Evolutionary conservation across 2,888 invertebrate species (phyloP).

Genomic region (Diarsia rubi): DNA sequence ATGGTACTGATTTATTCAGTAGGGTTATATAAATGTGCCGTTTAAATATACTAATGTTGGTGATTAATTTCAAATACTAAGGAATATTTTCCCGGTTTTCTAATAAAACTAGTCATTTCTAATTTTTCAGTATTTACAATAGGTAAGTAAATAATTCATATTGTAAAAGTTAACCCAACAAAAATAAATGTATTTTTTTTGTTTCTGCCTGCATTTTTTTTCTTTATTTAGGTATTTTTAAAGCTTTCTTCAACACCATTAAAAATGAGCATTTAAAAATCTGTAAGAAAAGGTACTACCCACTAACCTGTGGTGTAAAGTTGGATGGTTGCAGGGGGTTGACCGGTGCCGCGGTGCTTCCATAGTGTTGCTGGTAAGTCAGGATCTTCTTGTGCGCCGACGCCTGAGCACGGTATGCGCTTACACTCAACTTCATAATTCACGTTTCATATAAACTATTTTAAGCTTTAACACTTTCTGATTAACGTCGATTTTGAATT

Average conservation of each 20-base stretch:
- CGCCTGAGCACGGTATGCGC: constrained; percentile 96
- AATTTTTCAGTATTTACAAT: neutral
- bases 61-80: neutral
- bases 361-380: constrained; percentile 95
- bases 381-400: constrained; percentile 97
- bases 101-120: neutral
- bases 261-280: neutral
- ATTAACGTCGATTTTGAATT: constrained; percentile 40
- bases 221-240: constrained; percentile 20
- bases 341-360: constrained; percentile 92
- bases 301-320: constrained; percentile 85
- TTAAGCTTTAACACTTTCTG: constrained; percentile 40
- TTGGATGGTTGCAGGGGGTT: constrained; percentile 83
- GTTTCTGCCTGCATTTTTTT: neutral
- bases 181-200: neutral
- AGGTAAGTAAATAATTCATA: neutral
- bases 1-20: constrained; percentile 24
- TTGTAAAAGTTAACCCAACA: neutral
- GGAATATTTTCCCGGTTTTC: neutral
- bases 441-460: constrained; percentile 38
- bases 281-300: neutral
- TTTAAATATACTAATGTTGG: constrained; percentile 6
- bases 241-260: constrained; percentile 39
- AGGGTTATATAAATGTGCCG: neutral
- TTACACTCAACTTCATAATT: constrained; percentile 95